These are phyloP conservation scores for Apaloderma vittatum DNA, from an alignment of 2,113 vertebrate species.

Conservation along the genomic window DNA sequence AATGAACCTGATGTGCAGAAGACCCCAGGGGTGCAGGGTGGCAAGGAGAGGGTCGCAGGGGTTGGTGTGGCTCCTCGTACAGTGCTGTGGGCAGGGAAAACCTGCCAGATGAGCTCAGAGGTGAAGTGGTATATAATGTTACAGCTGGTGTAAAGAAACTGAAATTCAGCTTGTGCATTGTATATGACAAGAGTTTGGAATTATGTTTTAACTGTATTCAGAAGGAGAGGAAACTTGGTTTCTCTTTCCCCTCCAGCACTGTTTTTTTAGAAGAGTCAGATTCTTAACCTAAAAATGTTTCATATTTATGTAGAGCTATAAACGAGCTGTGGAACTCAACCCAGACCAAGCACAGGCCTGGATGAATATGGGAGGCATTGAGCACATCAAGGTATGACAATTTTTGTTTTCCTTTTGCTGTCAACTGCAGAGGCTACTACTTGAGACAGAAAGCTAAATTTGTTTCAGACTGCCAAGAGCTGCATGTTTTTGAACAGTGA, in stretches of 20 bases:
- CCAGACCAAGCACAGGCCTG: slow-evolving; percentile 95
- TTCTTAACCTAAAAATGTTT: slow-evolving; percentile 36
- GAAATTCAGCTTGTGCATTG: background rate
- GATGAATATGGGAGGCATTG: slow-evolving; percentile 99
- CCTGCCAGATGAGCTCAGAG: background rate
- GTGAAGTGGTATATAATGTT: background rate
- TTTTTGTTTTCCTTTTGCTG: background rate
- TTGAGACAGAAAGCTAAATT: background rate
- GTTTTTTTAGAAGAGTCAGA: background rate
- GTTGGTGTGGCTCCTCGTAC: background rate
- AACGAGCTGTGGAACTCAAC: slow-evolving; percentile 89
- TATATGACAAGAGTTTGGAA: background rate
- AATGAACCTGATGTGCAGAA: background rate
- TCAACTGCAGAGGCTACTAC: background rate
- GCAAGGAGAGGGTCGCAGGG: background rate
- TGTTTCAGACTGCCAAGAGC: background rate
- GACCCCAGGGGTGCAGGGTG: background rate
- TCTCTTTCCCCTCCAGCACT: background rate
- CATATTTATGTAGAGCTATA: slow-evolving; percentile 87
- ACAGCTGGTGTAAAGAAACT: background rate
- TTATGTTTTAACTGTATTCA: background rate
- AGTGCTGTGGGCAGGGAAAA: background rate
- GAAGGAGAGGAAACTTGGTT: background rate
- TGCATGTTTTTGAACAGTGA: background rate
- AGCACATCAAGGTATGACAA: slow-evolving; percentile 92